Conservation (phyloP, 2,888 invertebrate species). For the Scaptomyza cyrtandrae region DNA sequence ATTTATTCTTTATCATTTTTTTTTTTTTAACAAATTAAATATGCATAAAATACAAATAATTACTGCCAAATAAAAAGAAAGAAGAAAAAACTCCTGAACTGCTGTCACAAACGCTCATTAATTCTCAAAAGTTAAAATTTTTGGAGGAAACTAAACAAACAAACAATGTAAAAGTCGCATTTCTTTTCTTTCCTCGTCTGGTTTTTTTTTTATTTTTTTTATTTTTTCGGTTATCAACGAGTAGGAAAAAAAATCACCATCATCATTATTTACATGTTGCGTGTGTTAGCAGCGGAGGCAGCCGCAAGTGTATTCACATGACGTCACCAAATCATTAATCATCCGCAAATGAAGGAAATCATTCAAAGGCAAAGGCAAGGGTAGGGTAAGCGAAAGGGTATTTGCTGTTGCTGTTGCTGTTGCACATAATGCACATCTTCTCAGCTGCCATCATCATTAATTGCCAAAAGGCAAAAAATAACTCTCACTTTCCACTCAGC, state of each 20-base stretch:
- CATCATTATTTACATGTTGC: slow-evolving; percentile 53
- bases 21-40: slow-evolving; percentile 6
- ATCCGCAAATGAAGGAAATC: slow-evolving; percentile 35
- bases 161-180: slow-evolving; percentile 28
- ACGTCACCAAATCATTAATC: slow-evolving; percentile 62
- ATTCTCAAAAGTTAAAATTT: slow-evolving; percentile 26
- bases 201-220: slow-evolving; percentile 12
- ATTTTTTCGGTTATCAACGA: slow-evolving; percentile 4
- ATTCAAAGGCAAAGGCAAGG: slow-evolving; percentile 15
- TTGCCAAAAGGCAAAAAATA: slow-evolving; percentile 34
- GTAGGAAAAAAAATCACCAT: slow-evolving; percentile 23
- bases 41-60: slow-evolving; percentile 13
- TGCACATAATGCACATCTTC: slow-evolving; percentile 29
- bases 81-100: slow-evolving; percentile 16
- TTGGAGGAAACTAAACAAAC: slow-evolving; percentile 17
- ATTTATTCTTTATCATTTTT: slow-evolving; percentile 16
- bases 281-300: slow-evolving; percentile 25
- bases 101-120: slow-evolving; percentile 43
- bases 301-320: slow-evolving; percentile 49
- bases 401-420: slow-evolving; percentile 15
- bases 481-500: slow-evolving; percentile 55
- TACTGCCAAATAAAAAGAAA: background rate
- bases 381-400: slow-evolving; percentile 12
- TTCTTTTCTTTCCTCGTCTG: slow-evolving; percentile 13
- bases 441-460: slow-evolving; percentile 31